Percentiles rank a stretch among this genome's conserved stretches.
phyloP scores from a whole-genome alignment of 2,888 invertebrate species.

The Scaptomyza cyrtandrae region DNA sequence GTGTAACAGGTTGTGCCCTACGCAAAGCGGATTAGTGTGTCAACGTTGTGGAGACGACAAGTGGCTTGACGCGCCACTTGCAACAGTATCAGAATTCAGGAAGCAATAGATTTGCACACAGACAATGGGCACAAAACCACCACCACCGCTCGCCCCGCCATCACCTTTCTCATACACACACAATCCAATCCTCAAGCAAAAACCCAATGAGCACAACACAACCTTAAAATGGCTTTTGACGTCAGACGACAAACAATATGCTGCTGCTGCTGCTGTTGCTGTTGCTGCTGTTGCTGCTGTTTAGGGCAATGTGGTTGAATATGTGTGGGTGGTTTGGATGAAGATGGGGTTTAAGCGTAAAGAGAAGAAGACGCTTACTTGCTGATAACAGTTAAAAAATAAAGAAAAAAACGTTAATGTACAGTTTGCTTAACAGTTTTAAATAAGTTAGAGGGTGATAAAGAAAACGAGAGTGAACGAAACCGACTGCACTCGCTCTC shows the following conservation, averaged over 20 bases:
- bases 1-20: conserved; percentile 25
- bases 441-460: background rate
- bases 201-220: background rate
- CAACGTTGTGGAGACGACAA: conserved; percentile 40
- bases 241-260: no score
- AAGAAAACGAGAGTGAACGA: background rate
- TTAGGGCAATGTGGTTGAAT: no score
- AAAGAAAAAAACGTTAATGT: no score
- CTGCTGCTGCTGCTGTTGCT: no score
- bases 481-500: conserved; percentile 10
- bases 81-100: conserved; percentile 75
- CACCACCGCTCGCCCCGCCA: no score
- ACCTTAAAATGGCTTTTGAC: conserved; percentile 25
- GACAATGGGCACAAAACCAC: background rate
- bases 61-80: conserved; percentile 42
- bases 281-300: no score
- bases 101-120: conserved; percentile 72
- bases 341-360: background rate
- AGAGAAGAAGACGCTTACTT: no score
- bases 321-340: no score
- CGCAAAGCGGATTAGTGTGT: conserved; percentile 74
- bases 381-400: no score
- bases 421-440: background rate
- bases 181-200: background rate
- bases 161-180: background rate